These are phyloP conservation scores for Salpingus planirostris DNA, from an alignment of 2,888 invertebrate genomes.

Conservation along the genomic window DNA sequence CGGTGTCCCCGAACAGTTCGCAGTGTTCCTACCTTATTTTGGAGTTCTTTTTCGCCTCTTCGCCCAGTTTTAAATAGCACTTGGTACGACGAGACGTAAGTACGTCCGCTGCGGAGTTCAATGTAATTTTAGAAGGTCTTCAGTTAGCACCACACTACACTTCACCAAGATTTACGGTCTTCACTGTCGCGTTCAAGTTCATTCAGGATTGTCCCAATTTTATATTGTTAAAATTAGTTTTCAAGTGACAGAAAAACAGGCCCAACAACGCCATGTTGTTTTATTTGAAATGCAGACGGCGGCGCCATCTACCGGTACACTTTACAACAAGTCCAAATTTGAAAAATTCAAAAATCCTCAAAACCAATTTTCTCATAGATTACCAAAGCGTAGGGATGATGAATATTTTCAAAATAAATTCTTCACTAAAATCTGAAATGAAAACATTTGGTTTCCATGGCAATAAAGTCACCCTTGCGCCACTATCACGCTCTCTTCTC, in stretches of 20 bases:
- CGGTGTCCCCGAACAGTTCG: no score
- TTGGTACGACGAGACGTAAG: no score
- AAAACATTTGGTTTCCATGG: no score
- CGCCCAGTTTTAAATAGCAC: constrained; percentile 10
- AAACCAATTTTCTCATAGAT: no score
- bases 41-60: constrained; percentile 6
- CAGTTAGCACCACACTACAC: constrained; percentile 7
- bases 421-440: no score
- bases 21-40: no score
- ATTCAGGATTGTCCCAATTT: constrained; percentile 10
- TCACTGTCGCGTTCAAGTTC: constrained; percentile 5
- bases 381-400: no score
- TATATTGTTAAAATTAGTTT: constrained; percentile 9
- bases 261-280: constrained; percentile 21
- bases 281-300: constrained; percentile 17
- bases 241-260: constrained; percentile 15
- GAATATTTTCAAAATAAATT: no score
- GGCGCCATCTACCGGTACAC: constrained; percentile 13
- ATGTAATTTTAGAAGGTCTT: constrained; percentile 7
- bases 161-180: constrained; percentile 4
- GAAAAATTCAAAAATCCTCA: no score
- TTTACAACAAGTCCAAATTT: neutral
- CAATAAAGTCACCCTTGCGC: no score
- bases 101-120: no score
- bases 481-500: no score